Base-by-base conservation (phyloP, 2,888 invertebrate species). In the Ichneumoninae sp. region DNA sequence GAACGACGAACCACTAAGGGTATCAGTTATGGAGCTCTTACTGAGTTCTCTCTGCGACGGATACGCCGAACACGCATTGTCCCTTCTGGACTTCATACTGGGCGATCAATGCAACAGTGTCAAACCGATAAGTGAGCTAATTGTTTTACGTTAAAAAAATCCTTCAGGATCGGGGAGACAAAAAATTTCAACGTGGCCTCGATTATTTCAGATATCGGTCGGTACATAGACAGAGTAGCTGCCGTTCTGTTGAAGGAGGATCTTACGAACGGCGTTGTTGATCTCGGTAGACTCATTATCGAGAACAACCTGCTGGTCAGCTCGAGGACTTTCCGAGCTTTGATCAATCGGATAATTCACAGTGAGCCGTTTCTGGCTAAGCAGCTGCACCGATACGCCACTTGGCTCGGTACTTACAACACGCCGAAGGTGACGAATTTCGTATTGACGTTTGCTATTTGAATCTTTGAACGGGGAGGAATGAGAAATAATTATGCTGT, bases 91-190 rank as follows among this genome's bases (percentile, higher is more conserved):
- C 54, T 88, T 88, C 76, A 78, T 92, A 65, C 44, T 91, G 6
- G n/a, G 26, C 40, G 90, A 92, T 85, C 92, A 92, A 69, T 69
- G 60, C 40, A 88, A 79, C 33, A 85, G 83, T 81, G 88, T 87
- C 85, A 73, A 86, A 70, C 92, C 92, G 54, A 88, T 92, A 88
- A 91, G 92, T 92, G 86, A 90, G 88, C 60, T 16, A 69, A 63
- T 68, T 66, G 5, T 3, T 30, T 22, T 33, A 26, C 16, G 54
- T 6, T 1, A 40, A 44, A 44, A 26, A 19, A 36, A 47, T 22
- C 7, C 44, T 6, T 60, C 36, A 0, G 13, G 26, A 36, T 16
- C 19, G 16, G 19, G 22, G 5, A 33, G 16, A 22, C 7, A 40
- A n/a, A 3, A 66, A 66, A 66, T 40, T 13, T 40, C 19, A 19